Evolutionary conservation across 1,140 invertebrate genomes (phyloP), one percentile per base, ranked within the genome.

Genomic region (Penaeus japonicus): DNA sequence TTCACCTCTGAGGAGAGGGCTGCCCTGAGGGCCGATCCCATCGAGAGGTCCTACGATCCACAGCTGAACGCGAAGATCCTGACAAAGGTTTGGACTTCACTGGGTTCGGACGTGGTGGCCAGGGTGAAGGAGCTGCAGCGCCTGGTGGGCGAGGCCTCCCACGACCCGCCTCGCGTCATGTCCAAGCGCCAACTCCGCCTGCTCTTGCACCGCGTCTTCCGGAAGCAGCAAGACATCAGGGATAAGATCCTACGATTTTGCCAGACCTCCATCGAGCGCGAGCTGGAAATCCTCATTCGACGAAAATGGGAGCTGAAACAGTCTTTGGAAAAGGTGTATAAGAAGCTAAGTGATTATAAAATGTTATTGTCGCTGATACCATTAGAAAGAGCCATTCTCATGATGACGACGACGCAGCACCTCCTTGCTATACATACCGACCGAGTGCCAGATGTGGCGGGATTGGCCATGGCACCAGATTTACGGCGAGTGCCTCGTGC

Each of bases 81-180:
- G 73, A 87, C 77, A 0, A 87, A 54, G n/a, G 77, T 80, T 18
- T 87, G 85, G 85, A 80, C 73, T n/a, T 27, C 47, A 32, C 57
- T 81, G 55, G 77, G 32, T 5, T 22, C 47, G 62, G 53, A 24
- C 1, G 85, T 80, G 57, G 55, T 47, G n/a, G 12, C 30, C n/a
- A 70, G 15, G 32, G 55, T 87, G 17, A n/a, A 65, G 10, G 39
- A 62, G 4, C 57, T 59, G 57, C 18, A 24, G 15, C 18, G 35
- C 2, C n/a, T 81, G 20, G 18, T 32, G 57, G 22, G 47, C 57
- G 27, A n/a, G 4, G 55, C 77, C 20, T 80, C 81, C 32, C 32
- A 87, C 39, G 47, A 80, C 39, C 85, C 85, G 20, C 78, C 84
- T 20, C 53, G n/a, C 54, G 20, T 79, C 39, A 24, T 4, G 20